phyloP scores from a whole-genome alignment of 2,888 invertebrate species.

The Pheosia tremula region DNA sequence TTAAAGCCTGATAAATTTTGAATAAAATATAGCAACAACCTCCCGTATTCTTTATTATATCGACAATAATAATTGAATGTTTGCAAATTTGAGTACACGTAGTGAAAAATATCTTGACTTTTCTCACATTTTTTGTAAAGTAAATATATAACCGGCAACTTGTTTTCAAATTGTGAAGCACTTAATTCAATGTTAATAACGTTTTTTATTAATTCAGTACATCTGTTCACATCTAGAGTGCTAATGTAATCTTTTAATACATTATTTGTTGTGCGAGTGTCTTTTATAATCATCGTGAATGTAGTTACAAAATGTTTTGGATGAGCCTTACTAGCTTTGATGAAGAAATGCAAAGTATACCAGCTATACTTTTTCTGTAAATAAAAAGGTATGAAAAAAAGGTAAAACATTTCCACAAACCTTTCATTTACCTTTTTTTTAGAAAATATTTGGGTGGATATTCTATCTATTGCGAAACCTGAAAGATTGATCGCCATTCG shows the following conservation, averaged over 20 bases:
- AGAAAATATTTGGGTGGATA: slow-evolving; percentile 16
- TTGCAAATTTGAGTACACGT: slow-evolving; percentile 10
- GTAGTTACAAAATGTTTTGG: slow-evolving; percentile 11
- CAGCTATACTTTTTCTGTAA: slow-evolving; percentile 19
- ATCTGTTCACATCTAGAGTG: slow-evolving; percentile 9
- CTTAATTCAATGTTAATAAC: slow-evolving; percentile 6
- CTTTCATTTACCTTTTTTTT: slow-evolving; percentile 9
- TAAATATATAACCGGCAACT: slow-evolving; percentile 9
- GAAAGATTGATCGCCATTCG: slow-evolving; percentile 18
- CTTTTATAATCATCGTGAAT: slow-evolving; percentile 8
- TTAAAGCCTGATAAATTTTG: slow-evolving; percentile 17
- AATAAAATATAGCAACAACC: slow-evolving; percentile 16
- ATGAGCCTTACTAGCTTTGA: slow-evolving; percentile 24
- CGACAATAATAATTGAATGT: slow-evolving; percentile 4
- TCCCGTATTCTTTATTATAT: slow-evolving; percentile 16
- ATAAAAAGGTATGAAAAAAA: slow-evolving; percentile 15
- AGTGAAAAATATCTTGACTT: slow-evolving; percentile 9
- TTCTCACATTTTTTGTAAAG: slow-evolving; percentile 18
- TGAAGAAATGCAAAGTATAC: slow-evolving; percentile 21
- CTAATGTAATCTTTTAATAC: slow-evolving; percentile 20
- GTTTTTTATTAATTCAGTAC: slow-evolving; percentile 12
- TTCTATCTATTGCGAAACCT: slow-evolving; percentile 12
- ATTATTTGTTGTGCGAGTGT: slow-evolving; percentile 9
- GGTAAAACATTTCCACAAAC: slow-evolving; percentile 18
- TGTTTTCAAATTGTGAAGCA: slow-evolving; percentile 12